phyloP scores from a whole-genome alignment of 64 coral and sea anemone species.

The Astreopora myriophthalma region DNA sequence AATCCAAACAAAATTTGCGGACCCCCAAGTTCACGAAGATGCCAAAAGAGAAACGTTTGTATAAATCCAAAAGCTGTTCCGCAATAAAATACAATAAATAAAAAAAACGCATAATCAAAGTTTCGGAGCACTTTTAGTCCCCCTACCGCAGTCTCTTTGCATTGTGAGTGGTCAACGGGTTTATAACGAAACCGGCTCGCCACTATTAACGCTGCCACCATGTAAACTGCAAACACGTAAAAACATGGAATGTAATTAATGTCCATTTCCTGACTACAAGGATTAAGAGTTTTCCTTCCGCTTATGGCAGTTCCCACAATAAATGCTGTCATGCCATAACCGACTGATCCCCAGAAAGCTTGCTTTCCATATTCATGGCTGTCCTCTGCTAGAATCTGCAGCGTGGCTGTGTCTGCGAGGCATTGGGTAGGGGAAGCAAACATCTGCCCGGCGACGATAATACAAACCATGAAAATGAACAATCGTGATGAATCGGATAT shows the following conservation, averaged over 20 bases:
- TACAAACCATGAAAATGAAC: conserved; percentile 81
- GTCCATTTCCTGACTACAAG: conserved; percentile 88
- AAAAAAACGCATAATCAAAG: conserved; percentile 90
- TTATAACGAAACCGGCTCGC: conserved; percentile 84
- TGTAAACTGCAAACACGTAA: conserved; percentile 83
- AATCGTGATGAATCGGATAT: conserved; percentile 80
- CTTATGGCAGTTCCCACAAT: conserved; percentile 90
- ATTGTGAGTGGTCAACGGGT: conserved; percentile 46
- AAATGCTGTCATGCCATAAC: conserved; percentile 91
- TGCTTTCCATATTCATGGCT: conserved; percentile 98
- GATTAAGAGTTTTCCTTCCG: conserved; percentile 78
- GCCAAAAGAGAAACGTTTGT: conserved; percentile 98
- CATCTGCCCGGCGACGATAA: conserved; percentile 78
- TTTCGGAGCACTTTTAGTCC: conserved; percentile 74
- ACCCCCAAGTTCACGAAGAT: conserved; percentile 86
- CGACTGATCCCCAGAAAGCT: conserved; percentile 94
- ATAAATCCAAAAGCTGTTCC: conserved; percentile 97
- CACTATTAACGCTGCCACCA: conserved; percentile 76
- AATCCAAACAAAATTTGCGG: conserved; percentile 92
- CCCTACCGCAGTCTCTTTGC: conserved; percentile 74
- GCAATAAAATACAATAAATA: conserved; percentile 98
- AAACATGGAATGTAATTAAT: conserved; percentile 96
- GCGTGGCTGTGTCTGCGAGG: conserved; percentile 94
- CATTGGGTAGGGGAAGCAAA: conserved; percentile 94
- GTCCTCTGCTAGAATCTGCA: conserved; percentile 89